Evolutionary conservation across 2,797 vertebrate genomes (phyloP), one percentile per base, ranked within the genome.

Genomic region (Sebastes melanostomus): DNA sequence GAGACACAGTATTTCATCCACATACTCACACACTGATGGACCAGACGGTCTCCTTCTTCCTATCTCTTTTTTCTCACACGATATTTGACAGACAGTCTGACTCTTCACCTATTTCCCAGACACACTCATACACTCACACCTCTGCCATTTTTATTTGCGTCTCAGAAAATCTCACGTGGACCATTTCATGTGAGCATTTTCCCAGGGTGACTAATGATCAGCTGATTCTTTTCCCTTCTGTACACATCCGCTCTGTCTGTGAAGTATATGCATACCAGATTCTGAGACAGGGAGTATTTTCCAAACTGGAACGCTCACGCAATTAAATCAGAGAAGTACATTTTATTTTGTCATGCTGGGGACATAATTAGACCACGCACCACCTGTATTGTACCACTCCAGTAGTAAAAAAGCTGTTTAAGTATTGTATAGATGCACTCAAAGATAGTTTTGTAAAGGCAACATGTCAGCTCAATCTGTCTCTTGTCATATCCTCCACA

Each of bases 141-240:
- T 76, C 75, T 65, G 25, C 65, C 66, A 11, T 83, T 73, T 90
- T 65, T 93, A 91, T 90, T 89, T 90, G 71, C 68, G 81, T 89
- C 84, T 71, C 60, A 30, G 50, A 83, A 83, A 80, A 80, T 90
- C 87, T 83, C 92, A 91, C 27, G 68, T 34, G 18, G 84, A 80
- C 8, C 32, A 42, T 81, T 91, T 88, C 89, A 87, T 90, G 82
- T 88, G 89, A 91, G 63, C 67, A 34, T 89, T 92, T 89, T 89
- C 80, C 87, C 70, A 72, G 83, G 71, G 81, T 91, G 91, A 93
- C 93, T 92, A 94, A 95, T 58, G 54, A 82, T 88, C 94, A 94
- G 89, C 91, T 94, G 94, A 92, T 78, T 87, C 50, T 86, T 81
- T 89, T 72, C 63, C 80, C 78, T 75, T 75, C 73, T 62, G 54